Conservation (phyloP, 2,888 invertebrate species). For the Sminthurides aquaticus region DNA sequence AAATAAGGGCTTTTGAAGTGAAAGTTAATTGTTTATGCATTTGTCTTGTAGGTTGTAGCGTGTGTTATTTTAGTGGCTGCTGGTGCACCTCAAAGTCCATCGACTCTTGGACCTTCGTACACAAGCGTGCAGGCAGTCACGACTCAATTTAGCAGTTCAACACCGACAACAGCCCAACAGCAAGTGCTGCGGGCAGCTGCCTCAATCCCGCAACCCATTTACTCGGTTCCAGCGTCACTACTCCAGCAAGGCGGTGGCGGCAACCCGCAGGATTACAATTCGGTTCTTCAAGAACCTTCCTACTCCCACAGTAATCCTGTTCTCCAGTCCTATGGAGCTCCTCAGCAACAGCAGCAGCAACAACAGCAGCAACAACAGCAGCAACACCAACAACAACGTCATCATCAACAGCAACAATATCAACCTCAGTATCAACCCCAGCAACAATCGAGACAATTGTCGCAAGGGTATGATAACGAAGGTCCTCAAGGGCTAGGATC, state of each 20-base stretch:
- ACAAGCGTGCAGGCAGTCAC: constrained; percentile 18
- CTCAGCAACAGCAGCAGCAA: constrained; percentile 16
- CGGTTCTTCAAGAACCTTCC: constrained; percentile 15
- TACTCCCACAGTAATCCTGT: constrained; percentile 16
- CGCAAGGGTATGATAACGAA: constrained; percentile 1
- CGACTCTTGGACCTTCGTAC: constrained; percentile 18
- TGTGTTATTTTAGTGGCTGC: constrained; percentile 15
- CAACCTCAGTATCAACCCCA: not conserved
- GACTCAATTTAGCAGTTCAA: constrained; percentile 19
- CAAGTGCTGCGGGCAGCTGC: constrained; percentile 11
- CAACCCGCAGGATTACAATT: constrained; percentile 17
- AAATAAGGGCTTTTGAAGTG: no score
- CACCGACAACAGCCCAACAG: constrained; percentile 11
- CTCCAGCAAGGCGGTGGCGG: constrained; percentile 8
- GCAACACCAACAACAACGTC: not conserved
- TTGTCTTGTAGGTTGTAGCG: constrained; percentile 12
- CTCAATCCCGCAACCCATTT: constrained; percentile 20
- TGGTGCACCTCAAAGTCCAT: constrained; percentile 20
- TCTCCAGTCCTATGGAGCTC: constrained; percentile 16
- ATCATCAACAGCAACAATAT: not conserved
- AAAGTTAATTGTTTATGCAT: not conserved
- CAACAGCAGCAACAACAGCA: not conserved
- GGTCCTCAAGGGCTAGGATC: not conserved
- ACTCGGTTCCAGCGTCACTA: constrained; percentile 23
- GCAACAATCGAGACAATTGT: not conserved